A percentile compares a stretch with the other conserved stretches of the same genome.
phyloP scores from a whole-genome alignment of 2,797 vertebrate species.

The Rhabdomys pumilio region DNA sequence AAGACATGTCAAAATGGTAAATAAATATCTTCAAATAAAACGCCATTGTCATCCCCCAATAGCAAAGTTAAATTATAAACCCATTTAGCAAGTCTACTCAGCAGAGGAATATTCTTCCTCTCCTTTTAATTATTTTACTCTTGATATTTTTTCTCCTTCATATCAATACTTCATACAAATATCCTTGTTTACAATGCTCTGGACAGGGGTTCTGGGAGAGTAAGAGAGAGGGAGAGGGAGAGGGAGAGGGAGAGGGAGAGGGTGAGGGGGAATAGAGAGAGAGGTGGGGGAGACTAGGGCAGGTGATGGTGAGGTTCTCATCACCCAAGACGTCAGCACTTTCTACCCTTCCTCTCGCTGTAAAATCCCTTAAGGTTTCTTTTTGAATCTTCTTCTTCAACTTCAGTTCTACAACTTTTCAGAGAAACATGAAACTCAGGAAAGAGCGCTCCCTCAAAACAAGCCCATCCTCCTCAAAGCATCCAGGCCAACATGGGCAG shows the following conservation, averaged over 20 bases:
- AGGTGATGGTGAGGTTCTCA: neutral
- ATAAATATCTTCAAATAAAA: conserved; percentile 42
- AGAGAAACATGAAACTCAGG: neutral
- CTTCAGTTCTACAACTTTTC: neutral
- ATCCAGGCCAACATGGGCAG: rapidly evolving
- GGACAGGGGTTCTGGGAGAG: neutral
- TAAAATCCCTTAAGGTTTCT: neutral
- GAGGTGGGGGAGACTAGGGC: neutral
- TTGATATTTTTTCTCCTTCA: conserved; percentile 28
- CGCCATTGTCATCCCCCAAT: neutral
- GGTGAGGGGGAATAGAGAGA: neutral
- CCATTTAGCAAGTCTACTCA: neutral
- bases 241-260: neutral
- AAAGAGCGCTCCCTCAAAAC: neutral
- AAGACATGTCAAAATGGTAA: conserved; percentile 21
- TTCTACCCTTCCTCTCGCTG: neutral
- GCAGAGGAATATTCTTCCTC: neutral
- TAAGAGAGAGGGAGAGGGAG: neutral
- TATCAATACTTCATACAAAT: neutral
- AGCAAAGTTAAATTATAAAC: conserved; percentile 8
- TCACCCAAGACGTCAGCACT: neutral
- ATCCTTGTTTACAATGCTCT: neutral
- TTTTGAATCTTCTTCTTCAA: conserved; percentile 8
- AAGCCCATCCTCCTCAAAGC: neutral
- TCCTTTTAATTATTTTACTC: conserved; percentile 33